Conservation (phyloP, 1,140 invertebrate species). For the Plodia interpunctella region DNA sequence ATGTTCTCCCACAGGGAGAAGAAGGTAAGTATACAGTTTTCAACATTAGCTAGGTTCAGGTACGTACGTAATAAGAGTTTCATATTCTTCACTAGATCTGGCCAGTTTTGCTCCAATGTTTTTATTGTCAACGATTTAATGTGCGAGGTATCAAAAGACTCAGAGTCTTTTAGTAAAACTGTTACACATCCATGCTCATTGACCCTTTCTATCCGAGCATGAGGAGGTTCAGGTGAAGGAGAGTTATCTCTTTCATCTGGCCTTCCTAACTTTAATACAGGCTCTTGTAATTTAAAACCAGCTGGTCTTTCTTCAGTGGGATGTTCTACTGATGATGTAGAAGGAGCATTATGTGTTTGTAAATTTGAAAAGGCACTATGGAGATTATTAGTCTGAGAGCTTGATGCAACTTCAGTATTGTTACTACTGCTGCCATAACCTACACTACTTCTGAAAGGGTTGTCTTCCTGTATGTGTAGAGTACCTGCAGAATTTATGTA, state of each 20-base stretch:
- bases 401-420: conserved; percentile 42
- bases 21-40: conserved; percentile 87
- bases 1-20: conserved; percentile 92
- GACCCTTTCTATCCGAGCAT: conserved; percentile 56
- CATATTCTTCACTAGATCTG: conserved; percentile 83
- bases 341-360: conserved; percentile 56
- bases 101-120: conserved; percentile 90
- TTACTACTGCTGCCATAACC: conserved; percentile 49
- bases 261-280: conserved; percentile 57
- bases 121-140: conserved; percentile 91
- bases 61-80: conserved; percentile 77
- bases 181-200: conserved; percentile 79
- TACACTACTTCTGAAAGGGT: conserved; percentile 59
- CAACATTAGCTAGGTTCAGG: conserved; percentile 78
- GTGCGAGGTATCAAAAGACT: conserved; percentile 87
- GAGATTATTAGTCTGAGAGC: conserved; percentile 55
- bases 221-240: conserved; percentile 50
- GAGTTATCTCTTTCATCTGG: conserved; percentile 36
- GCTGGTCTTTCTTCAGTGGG: conserved; percentile 32
- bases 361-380: conserved; percentile 68
- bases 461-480: conserved; percentile 58
- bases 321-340: conserved; percentile 52
- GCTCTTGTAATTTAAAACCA: conserved; percentile 60
- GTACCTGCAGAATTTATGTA: conserved; percentile 54
- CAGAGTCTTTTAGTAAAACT: conserved; percentile 84